These are phyloP conservation scores for Malurus splendens DNA, from an alignment of 2,797 vertebrate genomes.

Conservation along the genomic window DNA sequence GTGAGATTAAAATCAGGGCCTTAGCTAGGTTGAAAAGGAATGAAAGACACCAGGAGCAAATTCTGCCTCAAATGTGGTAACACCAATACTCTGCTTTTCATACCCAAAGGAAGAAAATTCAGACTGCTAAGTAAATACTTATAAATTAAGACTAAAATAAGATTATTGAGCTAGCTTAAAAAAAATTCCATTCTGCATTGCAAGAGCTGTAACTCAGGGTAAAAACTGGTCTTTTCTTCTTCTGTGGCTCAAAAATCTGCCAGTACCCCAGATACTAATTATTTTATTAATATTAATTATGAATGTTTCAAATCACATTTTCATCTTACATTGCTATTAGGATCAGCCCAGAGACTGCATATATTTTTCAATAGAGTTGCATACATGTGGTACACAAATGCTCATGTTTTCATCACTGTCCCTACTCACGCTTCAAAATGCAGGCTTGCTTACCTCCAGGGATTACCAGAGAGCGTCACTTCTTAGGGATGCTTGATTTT, in stretches of 20 bases:
- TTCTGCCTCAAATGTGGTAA: not conserved
- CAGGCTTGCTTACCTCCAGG: conserved; percentile 8
- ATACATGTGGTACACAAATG: not conserved
- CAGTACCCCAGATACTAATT: not conserved
- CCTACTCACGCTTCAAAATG: conserved; percentile 14
- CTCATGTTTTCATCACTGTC: not conserved
- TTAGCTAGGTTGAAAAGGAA: not conserved
- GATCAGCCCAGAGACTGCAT: not conserved
- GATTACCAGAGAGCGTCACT: not conserved
- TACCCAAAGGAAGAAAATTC: not conserved
- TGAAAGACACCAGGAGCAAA: not conserved
- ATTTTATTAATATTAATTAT: not conserved
- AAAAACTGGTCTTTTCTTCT: not conserved
- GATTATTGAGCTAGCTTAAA: not conserved
- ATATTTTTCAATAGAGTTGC: not conserved
- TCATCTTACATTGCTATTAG: not conserved
- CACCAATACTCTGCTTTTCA: not conserved
- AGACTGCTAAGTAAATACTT: not conserved
- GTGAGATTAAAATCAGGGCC: not conserved
- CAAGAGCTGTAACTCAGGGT: not conserved
- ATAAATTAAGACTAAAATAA: not conserved
- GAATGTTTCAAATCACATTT: not conserved
- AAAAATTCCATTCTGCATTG: not conserved
- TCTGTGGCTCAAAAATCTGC: not conserved
- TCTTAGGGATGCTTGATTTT: not conserved